These are phyloP conservation scores for Cirrhinus mrigala DNA, from an alignment of 2,797 vertebrate species.

Conservation along the genomic window DNA sequence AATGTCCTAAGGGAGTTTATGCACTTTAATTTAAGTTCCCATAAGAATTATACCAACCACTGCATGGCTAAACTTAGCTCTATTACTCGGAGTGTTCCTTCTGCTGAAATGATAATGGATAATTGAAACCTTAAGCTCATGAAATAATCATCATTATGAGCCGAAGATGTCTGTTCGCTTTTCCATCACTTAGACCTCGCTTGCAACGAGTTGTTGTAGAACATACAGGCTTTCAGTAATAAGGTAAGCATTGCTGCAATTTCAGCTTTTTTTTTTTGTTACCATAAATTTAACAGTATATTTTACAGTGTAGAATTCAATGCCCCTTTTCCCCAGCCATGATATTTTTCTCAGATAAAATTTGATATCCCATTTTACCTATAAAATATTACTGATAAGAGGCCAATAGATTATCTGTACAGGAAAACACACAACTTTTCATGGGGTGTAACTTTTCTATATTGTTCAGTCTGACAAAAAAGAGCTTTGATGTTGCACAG, in stretches of 20 bases:
- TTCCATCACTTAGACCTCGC: slow-evolving; percentile 32
- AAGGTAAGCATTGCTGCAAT: background rate
- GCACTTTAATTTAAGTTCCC: slow-evolving; percentile 69
- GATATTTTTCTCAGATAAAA: background rate
- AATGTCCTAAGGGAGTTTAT: slow-evolving; percentile 58
- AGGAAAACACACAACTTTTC: background rate
- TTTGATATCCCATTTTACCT: no score
- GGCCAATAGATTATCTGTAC: no score
- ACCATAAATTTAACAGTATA: no score
- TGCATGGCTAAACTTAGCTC: slow-evolving; percentile 62
- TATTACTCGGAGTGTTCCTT: slow-evolving; percentile 26
- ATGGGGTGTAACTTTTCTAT: background rate
- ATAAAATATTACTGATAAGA: no score
- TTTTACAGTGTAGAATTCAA: background rate
- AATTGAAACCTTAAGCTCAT: slow-evolving; percentile 68
- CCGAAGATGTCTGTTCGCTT: slow-evolving; percentile 52
- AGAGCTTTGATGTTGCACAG: background rate
- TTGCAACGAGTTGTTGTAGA: background rate
- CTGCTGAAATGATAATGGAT: slow-evolving; percentile 64
- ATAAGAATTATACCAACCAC: slow-evolving; percentile 67
- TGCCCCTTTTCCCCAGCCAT: background rate
- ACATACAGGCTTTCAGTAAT: background rate
- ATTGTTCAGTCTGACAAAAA: background rate
- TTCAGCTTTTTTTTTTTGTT: background rate
- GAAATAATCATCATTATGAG: slow-evolving; percentile 72